phyloP scores from a whole-genome alignment of 1,140 invertebrate species.

The Drosophila tropicalis region DNA sequence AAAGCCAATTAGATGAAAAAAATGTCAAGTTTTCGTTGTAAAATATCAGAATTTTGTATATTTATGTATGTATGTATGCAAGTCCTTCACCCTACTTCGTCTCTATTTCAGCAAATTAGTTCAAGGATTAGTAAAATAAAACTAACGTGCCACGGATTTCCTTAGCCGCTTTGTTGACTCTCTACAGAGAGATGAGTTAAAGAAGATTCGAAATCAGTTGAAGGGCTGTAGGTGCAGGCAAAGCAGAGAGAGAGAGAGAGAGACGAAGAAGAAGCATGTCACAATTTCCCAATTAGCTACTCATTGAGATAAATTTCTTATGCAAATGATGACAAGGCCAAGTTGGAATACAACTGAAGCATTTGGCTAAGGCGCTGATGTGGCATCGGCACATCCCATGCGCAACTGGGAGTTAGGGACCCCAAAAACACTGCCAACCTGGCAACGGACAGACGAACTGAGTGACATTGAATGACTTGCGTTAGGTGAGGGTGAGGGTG shows the following conservation, averaged over 20 bases:
- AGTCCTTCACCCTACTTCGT: constrained; percentile 10
- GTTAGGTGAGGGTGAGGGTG: constrained; percentile 10
- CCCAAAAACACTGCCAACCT: constrained; percentile 33
- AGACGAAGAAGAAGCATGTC: constrained; percentile 47
- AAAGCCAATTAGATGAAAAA: too few species aligned
- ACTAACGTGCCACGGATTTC: constrained; percentile 72
- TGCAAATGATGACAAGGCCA: constrained; percentile 80
- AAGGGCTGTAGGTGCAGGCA: background rate
- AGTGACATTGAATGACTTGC: constrained; percentile 74
- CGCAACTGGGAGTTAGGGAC: constrained; percentile 57
- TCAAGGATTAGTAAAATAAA: constrained; percentile 79
- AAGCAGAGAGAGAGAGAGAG: background rate
- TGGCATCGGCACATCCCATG: constrained; percentile 39
- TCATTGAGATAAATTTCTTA: constrained; percentile 82
- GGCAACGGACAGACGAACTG: constrained; percentile 34
- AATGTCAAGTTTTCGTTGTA: background rate
- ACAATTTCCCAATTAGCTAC: constrained; percentile 80
- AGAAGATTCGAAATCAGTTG: background rate
- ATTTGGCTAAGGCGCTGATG: constrained; percentile 55
- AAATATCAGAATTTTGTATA: constrained; percentile 29
- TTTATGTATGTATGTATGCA: constrained; percentile 52
- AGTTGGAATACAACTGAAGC: constrained; percentile 38
- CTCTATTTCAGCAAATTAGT: constrained; percentile 59
- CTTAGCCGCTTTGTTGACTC: constrained; percentile 65
- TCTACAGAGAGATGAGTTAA: constrained; percentile 13